These are phyloP conservation scores for Schlechtendalia chinensis DNA, from an alignment of 1,140 invertebrate genomes.

Conservation along the genomic window DNA sequence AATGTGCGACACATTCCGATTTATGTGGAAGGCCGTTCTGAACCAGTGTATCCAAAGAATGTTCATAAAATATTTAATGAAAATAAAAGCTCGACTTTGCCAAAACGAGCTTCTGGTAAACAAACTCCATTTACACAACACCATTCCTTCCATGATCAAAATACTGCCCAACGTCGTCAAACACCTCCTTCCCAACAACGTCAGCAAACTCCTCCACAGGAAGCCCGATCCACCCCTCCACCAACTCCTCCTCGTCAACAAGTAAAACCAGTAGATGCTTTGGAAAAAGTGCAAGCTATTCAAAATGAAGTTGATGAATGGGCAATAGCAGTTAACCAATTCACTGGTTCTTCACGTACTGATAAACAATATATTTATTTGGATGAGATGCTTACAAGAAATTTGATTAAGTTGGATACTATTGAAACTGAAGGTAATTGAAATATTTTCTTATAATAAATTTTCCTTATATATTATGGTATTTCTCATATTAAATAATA, in stretches of 20 bases:
- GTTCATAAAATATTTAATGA: constrained; percentile 17
- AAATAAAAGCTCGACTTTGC: background rate
- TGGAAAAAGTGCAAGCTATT: constrained; percentile 76
- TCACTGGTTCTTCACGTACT: constrained; percentile 65
- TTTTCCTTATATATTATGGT: no score
- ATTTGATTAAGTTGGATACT: constrained; percentile 85
- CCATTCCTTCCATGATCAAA: constrained; percentile 51
- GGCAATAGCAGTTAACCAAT: constrained; percentile 74
- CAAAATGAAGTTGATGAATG: constrained; percentile 77
- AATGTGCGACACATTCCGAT: constrained; percentile 81
- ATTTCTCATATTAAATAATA: no score
- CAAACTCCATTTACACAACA: constrained; percentile 50
- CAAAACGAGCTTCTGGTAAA: constrained; percentile 46
- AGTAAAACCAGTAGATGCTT: constrained; percentile 64
- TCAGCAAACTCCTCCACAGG: constrained; percentile 51
- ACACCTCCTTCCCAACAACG: constrained; percentile 54
- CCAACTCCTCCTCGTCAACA: constrained; percentile 53
- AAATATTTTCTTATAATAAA: background rate
- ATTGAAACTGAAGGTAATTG: constrained; percentile 85
- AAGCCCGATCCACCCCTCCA: constrained; percentile 54
- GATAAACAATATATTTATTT: constrained; percentile 85
- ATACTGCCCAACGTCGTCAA: constrained; percentile 50
- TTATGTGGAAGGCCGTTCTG: constrained; percentile 70
- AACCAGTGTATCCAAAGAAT: constrained; percentile 53
- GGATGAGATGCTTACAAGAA: constrained; percentile 92